phyloP scores from a whole-genome alignment of 2,797 vertebrate genomes.

The Spinus olivaceus region DNA sequence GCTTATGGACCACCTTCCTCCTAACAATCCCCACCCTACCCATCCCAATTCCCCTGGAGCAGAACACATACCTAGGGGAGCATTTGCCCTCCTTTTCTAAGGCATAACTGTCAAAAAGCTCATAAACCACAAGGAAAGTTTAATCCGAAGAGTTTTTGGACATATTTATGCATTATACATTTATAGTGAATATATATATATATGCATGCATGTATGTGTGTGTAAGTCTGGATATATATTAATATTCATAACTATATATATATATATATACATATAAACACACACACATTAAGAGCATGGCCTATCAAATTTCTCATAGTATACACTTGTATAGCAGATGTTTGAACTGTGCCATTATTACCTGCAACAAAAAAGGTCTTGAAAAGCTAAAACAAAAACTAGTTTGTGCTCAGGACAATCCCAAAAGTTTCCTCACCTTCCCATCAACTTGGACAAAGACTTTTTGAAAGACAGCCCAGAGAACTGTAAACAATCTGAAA shows the following conservation, averaged over 20 bases:
- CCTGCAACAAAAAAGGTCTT: not conserved
- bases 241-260: not conserved
- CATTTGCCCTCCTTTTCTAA: not conserved
- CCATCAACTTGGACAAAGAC: not conserved
- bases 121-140: not conserved
- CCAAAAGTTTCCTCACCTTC: not conserved
- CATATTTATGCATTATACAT: not conserved
- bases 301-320: not conserved
- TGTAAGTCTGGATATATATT: not conserved
- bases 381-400: not conserved
- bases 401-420: not conserved
- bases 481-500: not conserved
- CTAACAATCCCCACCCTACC: accelerated
- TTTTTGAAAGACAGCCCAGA: not conserved
- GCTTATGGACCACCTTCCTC: not conserved
- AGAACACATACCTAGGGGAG: not conserved
- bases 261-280: accelerated
- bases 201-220: accelerated
- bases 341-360: not conserved
- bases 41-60: accelerated
- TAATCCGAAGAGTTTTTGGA: not conserved
- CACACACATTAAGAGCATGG: not conserved
- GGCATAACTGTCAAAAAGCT: not conserved
- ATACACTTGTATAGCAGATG: not conserved
- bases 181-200: not conserved